phyloP scores from a whole-genome alignment of 2,797 vertebrate genomes.

The Anomalospiza imberbis region DNA sequence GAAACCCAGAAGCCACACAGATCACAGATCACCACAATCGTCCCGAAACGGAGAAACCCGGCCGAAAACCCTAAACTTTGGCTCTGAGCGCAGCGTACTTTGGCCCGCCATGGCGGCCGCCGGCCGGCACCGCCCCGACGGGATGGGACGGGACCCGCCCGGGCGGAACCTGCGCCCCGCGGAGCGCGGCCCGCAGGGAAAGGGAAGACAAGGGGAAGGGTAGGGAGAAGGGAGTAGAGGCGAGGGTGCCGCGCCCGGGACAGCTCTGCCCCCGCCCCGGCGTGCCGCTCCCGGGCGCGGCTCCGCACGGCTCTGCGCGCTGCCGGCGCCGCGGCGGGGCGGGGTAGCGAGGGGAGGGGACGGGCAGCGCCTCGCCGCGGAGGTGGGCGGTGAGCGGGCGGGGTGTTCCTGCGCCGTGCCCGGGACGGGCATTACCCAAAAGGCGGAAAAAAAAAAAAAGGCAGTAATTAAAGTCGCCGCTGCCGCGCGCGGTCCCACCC shows the following conservation, averaged over 20 bases:
- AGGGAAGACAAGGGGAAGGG: not conserved
- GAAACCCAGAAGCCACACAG: not conserved
- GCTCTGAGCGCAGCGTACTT: rapidly evolving
- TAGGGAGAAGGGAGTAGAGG: not conserved
- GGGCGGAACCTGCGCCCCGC: not conserved
- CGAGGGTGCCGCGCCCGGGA: no score
- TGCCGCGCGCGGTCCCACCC: constrained; percentile 32
- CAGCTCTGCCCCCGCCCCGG: no score
- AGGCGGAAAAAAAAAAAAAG: not conserved
- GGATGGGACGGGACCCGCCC: not conserved
- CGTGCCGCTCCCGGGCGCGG: no score
- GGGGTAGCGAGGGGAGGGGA: not conserved
- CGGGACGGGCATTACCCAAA: not conserved
- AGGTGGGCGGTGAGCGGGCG: not conserved
- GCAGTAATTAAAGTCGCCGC: constrained; percentile 43
- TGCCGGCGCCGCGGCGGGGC: not conserved
- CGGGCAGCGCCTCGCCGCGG: not conserved
- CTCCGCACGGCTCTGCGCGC: not conserved
- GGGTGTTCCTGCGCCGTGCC: not conserved
- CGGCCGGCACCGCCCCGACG: not conserved
- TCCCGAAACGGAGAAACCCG: not conserved
- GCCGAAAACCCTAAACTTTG: not conserved
- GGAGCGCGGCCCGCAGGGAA: not conserved
- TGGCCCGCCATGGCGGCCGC: rapidly evolving
- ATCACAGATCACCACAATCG: rapidly evolving